Conservation (phyloP, 64 coral and sea anemone species). For the Trachythela sp. region DNA sequence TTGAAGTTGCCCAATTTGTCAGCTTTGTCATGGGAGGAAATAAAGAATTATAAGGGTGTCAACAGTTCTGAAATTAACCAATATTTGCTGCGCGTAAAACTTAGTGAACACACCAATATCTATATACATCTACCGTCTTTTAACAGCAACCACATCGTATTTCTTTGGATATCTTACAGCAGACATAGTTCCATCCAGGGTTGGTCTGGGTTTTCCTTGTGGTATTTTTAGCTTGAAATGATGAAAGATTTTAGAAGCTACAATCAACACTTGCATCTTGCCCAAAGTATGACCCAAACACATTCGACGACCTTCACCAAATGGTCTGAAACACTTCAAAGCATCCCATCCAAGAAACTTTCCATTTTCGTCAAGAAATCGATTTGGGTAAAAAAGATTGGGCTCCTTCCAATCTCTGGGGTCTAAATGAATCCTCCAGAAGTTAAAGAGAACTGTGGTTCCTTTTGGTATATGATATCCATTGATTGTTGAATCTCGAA, state of each 20-base stretch:
- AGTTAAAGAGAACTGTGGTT: slow-evolving; percentile 18
- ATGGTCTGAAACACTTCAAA: slow-evolving; percentile 28
- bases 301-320: slow-evolving; percentile 47
- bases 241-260: slow-evolving; percentile 22
- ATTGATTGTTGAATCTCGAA: neutral
- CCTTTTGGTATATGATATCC: slow-evolving; percentile 46
- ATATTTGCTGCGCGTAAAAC: too few relatives aligned
- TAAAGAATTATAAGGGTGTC: too few relatives aligned
- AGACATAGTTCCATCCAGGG: neutral
- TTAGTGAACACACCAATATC: too few relatives aligned
- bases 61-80: too few relatives aligned
- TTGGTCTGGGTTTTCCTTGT: neutral
- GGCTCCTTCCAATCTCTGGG: slow-evolving; percentile 3
- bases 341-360: slow-evolving; percentile 11
- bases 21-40: too few relatives aligned
- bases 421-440: slow-evolving; percentile 39
- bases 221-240: slow-evolving; percentile 25
- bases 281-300: slow-evolving; percentile 50
- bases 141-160: too few relatives aligned
- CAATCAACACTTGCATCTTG: slow-evolving; percentile 43
- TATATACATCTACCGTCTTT: too few relatives aligned
- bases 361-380: slow-evolving; percentile 44
- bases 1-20: too few relatives aligned
- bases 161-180: too few relatives aligned
- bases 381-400: slow-evolving; percentile 38